phyloP scores from a whole-genome alignment of 2,888 invertebrate species.

The Dysmachus trigonus region DNA sequence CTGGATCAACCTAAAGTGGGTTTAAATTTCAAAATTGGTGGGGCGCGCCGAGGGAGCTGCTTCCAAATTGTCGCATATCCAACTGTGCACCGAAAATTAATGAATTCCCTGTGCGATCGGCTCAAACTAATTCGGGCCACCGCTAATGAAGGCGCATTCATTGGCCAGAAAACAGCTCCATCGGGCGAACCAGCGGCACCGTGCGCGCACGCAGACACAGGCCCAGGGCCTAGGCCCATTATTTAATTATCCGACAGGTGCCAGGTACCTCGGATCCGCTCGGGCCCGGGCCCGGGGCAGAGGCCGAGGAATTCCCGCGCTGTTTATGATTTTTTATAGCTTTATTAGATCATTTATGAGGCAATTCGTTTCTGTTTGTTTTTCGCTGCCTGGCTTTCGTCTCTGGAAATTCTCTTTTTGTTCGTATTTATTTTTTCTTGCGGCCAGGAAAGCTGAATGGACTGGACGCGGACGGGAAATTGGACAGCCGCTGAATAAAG shows the following conservation, averaged over 20 bases:
- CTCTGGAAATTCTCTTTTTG: neutral
- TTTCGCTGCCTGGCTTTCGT: neutral
- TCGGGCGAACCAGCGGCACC: neutral
- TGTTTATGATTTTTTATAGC: conserved; percentile 20
- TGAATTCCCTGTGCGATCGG: neutral
- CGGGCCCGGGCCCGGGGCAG: neutral
- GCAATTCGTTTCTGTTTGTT: conserved; percentile 13
- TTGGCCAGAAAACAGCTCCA: neutral
- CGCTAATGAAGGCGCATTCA: neutral
- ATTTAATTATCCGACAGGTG: conserved; percentile 47
- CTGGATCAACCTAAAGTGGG: neutral
- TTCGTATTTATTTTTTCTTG: neutral
- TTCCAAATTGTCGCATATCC: neutral
- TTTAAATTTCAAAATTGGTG: neutral
- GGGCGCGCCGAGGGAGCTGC: neutral
- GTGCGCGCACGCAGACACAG: neutral
- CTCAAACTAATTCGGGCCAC: neutral
- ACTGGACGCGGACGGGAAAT: neutral
- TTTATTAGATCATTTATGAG: conserved; percentile 29
- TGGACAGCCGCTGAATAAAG: conserved; percentile 22
- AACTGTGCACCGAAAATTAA: neutral
- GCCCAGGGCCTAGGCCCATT: conserved; percentile 11
- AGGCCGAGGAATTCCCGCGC: neutral
- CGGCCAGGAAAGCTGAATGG: neutral
- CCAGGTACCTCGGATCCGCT: neutral